Base-by-base conservation (phyloP, 92 coral and sea anemone species). In the Paramuricea clavata region DNA sequence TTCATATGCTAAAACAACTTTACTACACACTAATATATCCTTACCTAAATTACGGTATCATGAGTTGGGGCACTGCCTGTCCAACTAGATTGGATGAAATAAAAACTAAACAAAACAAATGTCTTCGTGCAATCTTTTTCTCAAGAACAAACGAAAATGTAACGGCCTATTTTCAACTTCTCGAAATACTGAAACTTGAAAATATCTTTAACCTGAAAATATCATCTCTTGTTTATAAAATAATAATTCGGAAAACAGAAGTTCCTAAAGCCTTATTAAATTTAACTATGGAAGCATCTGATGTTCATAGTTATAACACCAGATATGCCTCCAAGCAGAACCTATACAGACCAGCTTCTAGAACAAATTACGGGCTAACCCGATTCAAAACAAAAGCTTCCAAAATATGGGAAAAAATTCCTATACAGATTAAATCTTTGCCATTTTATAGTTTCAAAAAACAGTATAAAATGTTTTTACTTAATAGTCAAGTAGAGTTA, bases 321-420 rank as follows among this genome's bases (percentile, higher is more conserved):
- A 85, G 84, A 25, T 64, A 84, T 71, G 74, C 74, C 16, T 32
- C 89, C 10, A 85, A 34, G 50, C 26, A 54, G 27, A 89, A 84
- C 78, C 69, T 89, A 7, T 42, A 82, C 27, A 27, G 89, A 31
- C 83, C 86, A 67, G 41, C 81, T 49, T 60, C 75, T 39, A 69
- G 78, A 21, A 85, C 88, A 21, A 89, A 80, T 71, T 77, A 34
- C 78, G 92, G 89, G n/a, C n/a, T n/a, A n/a, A n/a, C n/a, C 16
- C 60, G 69, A 22, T 88, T 88, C 59, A 34, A 68, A 73, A 82
- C 41, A 30, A 68, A n/a, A 31, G 88, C 64, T 30, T 74, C 88
- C 6, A 83, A 82, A 83, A 31, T 88, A 76, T 88, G 88, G 88
- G 85, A 83, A 74, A 44, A 33, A 6, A 74, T 82, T 28, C 88